Conservation (phyloP, 2,113 vertebrate species). For the Percopsis transmontana region DNA sequence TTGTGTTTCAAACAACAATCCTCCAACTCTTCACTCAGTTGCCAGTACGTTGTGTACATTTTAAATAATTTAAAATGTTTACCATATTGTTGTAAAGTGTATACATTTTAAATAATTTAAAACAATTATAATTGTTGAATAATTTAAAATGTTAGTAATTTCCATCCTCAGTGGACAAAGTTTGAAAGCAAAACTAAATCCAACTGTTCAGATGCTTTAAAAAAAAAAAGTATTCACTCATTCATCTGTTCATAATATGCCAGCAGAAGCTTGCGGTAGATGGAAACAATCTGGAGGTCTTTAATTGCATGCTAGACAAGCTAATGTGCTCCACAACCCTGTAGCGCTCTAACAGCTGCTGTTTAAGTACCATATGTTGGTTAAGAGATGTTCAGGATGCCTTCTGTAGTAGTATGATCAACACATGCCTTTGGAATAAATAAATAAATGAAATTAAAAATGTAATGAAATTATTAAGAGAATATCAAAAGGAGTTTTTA, state of each 20-base stretch:
- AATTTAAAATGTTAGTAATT: too few species aligned
- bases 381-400: constrained; percentile 2
- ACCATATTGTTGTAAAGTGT: too few species aligned
- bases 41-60: too few species aligned
- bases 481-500: too few species aligned
- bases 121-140: too few species aligned
- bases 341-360: constrained; percentile 44
- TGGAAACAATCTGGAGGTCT: constrained; percentile 50
- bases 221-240: constrained; percentile 9
- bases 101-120: too few species aligned
- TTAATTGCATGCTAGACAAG: constrained; percentile 37
- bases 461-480: background rate
- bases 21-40: too few species aligned
- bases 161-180: too few species aligned
- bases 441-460: background rate
- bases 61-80: too few species aligned
- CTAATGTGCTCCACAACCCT: constrained; percentile 22
- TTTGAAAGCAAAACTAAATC: constrained; percentile 22
- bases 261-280: constrained; percentile 32
- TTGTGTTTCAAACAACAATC: too few species aligned
- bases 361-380: constrained; percentile 39
- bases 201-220: constrained; percentile 22
- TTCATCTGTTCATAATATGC: constrained; percentile 33
- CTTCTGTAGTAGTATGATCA: constrained; percentile 2
- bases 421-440: constrained; percentile 3